Conservation (phyloP, 2,888 invertebrate genomes). For the Noctua pronuba region DNA sequence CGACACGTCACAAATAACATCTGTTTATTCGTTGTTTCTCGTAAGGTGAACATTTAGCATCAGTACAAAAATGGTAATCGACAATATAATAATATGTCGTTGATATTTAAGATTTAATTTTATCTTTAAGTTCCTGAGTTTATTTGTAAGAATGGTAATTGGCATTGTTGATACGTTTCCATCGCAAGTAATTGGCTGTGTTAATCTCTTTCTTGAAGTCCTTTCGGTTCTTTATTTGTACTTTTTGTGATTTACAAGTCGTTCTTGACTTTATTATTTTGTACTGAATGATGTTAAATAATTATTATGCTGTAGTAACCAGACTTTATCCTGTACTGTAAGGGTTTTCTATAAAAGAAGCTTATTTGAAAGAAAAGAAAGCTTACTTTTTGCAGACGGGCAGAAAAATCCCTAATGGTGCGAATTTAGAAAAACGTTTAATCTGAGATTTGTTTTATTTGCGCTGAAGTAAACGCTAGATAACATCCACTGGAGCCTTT, state of each 20-base stretch:
- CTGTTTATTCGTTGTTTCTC: constrained; percentile 48
- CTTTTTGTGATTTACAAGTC: background rate
- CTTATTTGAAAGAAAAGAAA: too few relatives aligned
- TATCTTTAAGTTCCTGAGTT: constrained; percentile 39
- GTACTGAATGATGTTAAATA: background rate
- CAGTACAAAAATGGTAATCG: constrained; percentile 52
- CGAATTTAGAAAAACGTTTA: background rate
- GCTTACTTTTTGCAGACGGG: background rate
- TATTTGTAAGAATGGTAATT: constrained; percentile 35
- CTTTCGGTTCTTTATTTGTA: constrained; percentile 20
- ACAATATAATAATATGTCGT: constrained; percentile 44
- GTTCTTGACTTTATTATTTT: background rate
- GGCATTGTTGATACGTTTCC: constrained; percentile 27
- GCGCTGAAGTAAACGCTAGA: background rate
- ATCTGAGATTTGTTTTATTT: background rate
- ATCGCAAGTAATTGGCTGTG: constrained; percentile 33
- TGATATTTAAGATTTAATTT: constrained; percentile 55
- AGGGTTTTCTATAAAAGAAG: background rate
- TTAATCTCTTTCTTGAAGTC: constrained; percentile 25
- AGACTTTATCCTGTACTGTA: too few relatives aligned
- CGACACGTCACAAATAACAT: constrained; percentile 37
- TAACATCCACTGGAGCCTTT: background rate
- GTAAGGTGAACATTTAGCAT: constrained; percentile 58
- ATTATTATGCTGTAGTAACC: too few relatives aligned
- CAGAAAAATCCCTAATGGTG: background rate